These are phyloP conservation scores for Crocidura indochinensis DNA, from an alignment of 2,797 vertebrate species.

Conservation along the genomic window DNA sequence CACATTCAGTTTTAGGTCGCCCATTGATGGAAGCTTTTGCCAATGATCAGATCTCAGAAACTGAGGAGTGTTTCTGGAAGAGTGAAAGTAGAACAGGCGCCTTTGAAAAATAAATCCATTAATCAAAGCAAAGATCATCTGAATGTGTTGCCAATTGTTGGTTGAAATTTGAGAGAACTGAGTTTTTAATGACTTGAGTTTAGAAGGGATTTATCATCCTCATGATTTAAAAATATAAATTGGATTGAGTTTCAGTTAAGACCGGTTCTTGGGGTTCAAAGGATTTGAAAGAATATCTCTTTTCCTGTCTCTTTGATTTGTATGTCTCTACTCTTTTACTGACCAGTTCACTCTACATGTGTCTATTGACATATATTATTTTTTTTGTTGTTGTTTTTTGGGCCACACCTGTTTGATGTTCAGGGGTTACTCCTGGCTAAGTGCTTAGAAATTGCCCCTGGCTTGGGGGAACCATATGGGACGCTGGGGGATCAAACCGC, in stretches of 20 bases:
- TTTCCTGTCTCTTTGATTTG: neutral
- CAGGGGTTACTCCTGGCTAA: no score
- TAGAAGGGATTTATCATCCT: neutral
- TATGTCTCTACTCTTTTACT: neutral
- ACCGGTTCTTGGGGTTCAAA: neutral
- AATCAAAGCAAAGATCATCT: neutral
- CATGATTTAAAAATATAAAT: fast-evolving
- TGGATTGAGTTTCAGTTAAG: neutral
- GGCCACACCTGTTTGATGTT: no score
- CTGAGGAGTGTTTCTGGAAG: neutral
- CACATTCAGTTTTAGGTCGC: constrained; percentile 18
- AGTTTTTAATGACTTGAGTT: neutral
- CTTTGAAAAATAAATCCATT: neutral
- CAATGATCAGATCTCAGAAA: neutral
- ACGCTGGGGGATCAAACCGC: no score
- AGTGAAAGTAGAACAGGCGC: neutral
- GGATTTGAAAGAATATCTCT: neutral
- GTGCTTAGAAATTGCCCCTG: no score
- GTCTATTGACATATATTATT: neutral
- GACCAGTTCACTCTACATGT: neutral
- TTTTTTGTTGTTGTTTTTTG: no score
- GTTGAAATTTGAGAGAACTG: constrained; percentile 21
- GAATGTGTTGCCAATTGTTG: neutral
- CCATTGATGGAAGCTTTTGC: neutral
- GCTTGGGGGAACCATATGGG: no score